phyloP scores from a whole-genome alignment of 1,140 invertebrate species.

The Dinothrombium tinctorium region DNA sequence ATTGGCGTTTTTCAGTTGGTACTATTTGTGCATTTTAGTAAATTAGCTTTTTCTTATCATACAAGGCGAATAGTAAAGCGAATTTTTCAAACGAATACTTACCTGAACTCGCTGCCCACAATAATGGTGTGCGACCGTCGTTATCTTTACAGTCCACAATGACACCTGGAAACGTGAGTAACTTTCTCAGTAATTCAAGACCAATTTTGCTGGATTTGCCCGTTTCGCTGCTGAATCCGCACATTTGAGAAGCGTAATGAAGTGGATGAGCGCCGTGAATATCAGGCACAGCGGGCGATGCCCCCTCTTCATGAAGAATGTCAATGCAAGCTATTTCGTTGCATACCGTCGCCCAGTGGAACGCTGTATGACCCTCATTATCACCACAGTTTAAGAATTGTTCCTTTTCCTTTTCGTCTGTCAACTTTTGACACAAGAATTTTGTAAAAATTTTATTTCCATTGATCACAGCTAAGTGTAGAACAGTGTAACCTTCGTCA shows the following conservation, averaged over 20 bases:
- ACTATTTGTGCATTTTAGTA: too few relatives aligned
- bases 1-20: too few relatives aligned
- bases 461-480: slow-evolving; percentile 76
- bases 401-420: background rate
- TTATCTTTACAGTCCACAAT: slow-evolving; percentile 61
- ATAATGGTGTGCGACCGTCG: slow-evolving; percentile 68
- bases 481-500: slow-evolving; percentile 72
- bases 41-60: too few relatives aligned
- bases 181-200: slow-evolving; percentile 14
- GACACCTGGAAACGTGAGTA: slow-evolving; percentile 26
- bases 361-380: slow-evolving; percentile 77
- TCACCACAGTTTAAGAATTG: slow-evolving; percentile 26
- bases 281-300: slow-evolving; percentile 58
- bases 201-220: slow-evolving; percentile 23
- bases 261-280: slow-evolving; percentile 79
- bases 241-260: slow-evolving; percentile 92
- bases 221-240: slow-evolving; percentile 45
- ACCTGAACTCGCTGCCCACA: slow-evolving; percentile 92
- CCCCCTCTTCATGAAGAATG: slow-evolving; percentile 53
- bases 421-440: background rate
- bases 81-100: slow-evolving; percentile 6
- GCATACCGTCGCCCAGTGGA: slow-evolving; percentile 96
- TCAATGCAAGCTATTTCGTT: slow-evolving; percentile 66
- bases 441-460: slow-evolving; percentile 39
- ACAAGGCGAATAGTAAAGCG: too few relatives aligned